Evolutionary conservation across 2,888 invertebrate species (phyloP).

Genomic region (Spialia ferax): DNA sequence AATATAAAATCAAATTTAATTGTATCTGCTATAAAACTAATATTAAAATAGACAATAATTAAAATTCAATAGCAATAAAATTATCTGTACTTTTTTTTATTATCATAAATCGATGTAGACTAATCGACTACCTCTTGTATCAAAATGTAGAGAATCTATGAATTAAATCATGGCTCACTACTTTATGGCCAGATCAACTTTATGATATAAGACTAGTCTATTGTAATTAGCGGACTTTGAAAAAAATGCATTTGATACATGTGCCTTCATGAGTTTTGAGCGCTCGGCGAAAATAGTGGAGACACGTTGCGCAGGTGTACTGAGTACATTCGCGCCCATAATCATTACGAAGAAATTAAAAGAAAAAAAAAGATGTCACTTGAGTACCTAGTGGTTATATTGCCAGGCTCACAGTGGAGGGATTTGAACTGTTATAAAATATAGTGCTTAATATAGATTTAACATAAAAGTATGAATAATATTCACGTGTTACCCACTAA

Average conservation of each 20-base stretch:
- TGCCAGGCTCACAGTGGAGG: too few relatives aligned
- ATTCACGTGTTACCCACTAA: too few relatives aligned
- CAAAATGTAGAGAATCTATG: conserved; percentile 58
- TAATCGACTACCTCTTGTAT: conserved; percentile 70
- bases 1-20: conserved; percentile 61
- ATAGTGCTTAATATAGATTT: too few relatives aligned
- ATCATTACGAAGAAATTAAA: too few relatives aligned
- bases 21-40: conserved; percentile 73
- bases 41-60: conserved; percentile 76
- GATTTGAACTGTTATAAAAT: too few relatives aligned
- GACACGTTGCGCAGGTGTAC: too few relatives aligned
- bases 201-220: conserved; percentile 39
- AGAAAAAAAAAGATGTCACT: too few relatives aligned
- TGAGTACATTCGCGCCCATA: too few relatives aligned
- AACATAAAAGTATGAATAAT: too few relatives aligned
- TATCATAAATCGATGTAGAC: conserved; percentile 77
- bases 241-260: conserved; percentile 26
- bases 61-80: conserved; percentile 73
- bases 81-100: conserved; percentile 82
- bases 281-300: too few relatives aligned
- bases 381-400: too few relatives aligned
- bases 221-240: conserved; percentile 27
- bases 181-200: conserved; percentile 37
- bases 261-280: too few relatives aligned
- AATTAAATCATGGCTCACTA: conserved; percentile 35